A percentile compares a stretch with the other conserved stretches of the same genome.
Conservation (phyloP, 2,888 invertebrate species). For the Poecilus cupreus region DNA sequence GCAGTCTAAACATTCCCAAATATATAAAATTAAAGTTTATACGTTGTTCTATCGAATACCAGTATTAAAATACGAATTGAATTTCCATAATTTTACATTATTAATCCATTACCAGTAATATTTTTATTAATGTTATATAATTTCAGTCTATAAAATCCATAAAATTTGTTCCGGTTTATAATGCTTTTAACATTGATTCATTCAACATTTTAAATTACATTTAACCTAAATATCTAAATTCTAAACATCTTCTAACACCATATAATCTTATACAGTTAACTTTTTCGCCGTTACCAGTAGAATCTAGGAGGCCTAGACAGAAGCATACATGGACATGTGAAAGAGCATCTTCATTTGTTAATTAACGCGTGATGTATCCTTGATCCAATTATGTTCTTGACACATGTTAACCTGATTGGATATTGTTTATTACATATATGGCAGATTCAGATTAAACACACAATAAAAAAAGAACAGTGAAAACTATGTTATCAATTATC, state of each 20-base stretch:
- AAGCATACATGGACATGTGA: not conserved
- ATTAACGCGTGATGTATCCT: not conserved
- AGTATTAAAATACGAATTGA: not conserved
- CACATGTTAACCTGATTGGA: not conserved
- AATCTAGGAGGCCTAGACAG: not conserved
- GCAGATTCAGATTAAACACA: too few species aligned
- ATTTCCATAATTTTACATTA: not conserved
- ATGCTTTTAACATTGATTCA: not conserved
- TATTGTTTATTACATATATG: too few species aligned
- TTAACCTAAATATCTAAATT: not conserved
- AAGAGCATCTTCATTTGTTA: constrained; percentile 9
- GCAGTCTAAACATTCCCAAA: not conserved
- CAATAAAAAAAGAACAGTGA: too few species aligned
- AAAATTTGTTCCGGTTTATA: not conserved
- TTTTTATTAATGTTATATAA: too few species aligned
- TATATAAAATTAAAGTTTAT: too few species aligned
- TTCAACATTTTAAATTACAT: not conserved
- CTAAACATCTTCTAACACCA: not conserved
- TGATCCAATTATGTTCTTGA: not conserved
- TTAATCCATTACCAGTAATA: not conserved
- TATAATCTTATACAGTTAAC: not conserved
- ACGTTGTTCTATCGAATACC: too few species aligned
- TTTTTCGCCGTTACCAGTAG: not conserved
- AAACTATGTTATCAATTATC: too few species aligned
- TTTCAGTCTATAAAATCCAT: not conserved